Evolutionary conservation across 1,140 invertebrate species (phyloP), one percentile per base, ranked within the genome.

Genomic region (Helicorthomorpha holstii): DNA sequence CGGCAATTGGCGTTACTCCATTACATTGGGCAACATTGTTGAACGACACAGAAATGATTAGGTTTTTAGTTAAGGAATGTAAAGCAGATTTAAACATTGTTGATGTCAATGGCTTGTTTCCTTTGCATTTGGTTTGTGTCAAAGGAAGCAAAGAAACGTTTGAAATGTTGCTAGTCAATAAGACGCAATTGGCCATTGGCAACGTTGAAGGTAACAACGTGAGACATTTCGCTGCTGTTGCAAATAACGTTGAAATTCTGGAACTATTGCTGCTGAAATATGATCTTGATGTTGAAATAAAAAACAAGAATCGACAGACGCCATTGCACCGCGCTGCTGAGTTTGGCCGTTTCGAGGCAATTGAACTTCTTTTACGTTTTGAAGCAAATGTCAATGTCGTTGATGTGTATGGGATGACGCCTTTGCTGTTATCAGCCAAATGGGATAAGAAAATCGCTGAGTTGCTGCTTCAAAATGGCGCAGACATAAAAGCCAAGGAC

Each of bases 391-490:
- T 54, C 21, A 52, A 53, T 48, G 24, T 42, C 3, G 21, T 12
- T n/a, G 27, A 14, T 23, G n/a, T 22, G 14, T 3, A 57, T 43
- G 27, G 27, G 3, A n/a, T 2, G 4, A 57, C 56, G 4, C 29
- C 54, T 16, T 29, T 57, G 34, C 56, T 57, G 29, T 27, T 19
- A 16, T 55, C 56, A 16, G 38, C 48, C 1, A 19, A 10, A 22
- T 50, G 54, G 19, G 2, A 48, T 27, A n/a, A 19, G 14, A 42
- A 50, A 24, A 38, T 57, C 10, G 44, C 53, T 27, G 27, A 50
- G 38, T 19, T 48, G 34, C 48, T 57, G 26, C 22, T 57, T 1
- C 48, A 27, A 14, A 53, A 47, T 12, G 43, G 43, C 7, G 56
- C 56, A 24, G n/a, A n/a, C n/a, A n/a, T n/a, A n/a, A n/a, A n/a